Base-by-base conservation (phyloP, 2,888 invertebrate species). In the Athalia cordata region DNA sequence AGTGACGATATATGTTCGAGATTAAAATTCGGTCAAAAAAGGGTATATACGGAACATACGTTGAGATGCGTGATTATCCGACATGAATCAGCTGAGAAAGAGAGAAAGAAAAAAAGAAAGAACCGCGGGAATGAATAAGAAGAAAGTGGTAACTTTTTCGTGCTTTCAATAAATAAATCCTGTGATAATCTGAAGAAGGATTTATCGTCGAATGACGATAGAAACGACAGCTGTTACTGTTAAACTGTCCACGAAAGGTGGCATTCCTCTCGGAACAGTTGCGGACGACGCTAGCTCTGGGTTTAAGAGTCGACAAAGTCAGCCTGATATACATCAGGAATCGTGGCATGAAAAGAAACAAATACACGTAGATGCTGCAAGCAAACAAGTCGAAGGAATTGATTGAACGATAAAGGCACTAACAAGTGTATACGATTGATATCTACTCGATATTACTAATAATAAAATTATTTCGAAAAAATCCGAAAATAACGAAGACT, bases 51-150 rank as follows among this genome's bases (percentile, higher is more conserved):
- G 64, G 47, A 29, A 29, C 29, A 29, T 29, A 29, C 29, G 29
- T 29, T 29, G 29, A 29, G 29, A 29, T 29, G 45, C 45, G n/a
- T 5, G 43, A 64, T 52, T 67, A 52, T 67, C 67, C 11, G 50
- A 49, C 47, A 15, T 7, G 65, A 50, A 47, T 43, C 11, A 65
- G 47, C 29, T 13, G 15, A 68, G 11, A 4, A 70, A 43, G 43
- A 65, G 68, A 70, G 66, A 77, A 50, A n/a, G 43, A 15, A 29
- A 68, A 67, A 81, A 79, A 80, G 68, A 78, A 55, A 65, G 66
- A 77, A 78, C 74, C 70, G 61, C 7, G 61, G 61, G 61, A n/a
- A 13, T 7, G 62, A n/a, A 5, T 62, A 29, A 15, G 8, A 62
- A 62, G 9, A 62, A 15, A 62, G 7, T 15, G 11, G n/a, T 62